These are phyloP conservation scores for Hedya salicella DNA, from an alignment of 2,888 invertebrate genomes.

Conservation along the genomic window DNA sequence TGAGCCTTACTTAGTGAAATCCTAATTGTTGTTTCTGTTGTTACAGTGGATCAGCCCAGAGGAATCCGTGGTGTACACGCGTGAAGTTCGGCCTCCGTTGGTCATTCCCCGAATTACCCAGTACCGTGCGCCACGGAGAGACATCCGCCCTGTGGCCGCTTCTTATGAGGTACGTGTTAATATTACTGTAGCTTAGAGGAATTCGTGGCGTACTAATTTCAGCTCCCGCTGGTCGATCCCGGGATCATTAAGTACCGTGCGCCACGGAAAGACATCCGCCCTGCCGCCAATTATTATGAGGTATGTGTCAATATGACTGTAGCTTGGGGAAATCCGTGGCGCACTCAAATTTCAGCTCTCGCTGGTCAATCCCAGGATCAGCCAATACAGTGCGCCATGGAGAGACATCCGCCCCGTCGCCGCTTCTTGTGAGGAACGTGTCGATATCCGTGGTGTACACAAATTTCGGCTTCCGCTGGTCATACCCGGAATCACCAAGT, in stretches of 20 bases:
- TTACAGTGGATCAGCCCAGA: conserved; percentile 82
- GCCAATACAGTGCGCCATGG: conserved; percentile 72
- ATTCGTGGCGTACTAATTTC: conserved; percentile 76
- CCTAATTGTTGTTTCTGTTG: conserved; percentile 48
- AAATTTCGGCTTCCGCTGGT: conserved; percentile 77
- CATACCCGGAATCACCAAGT: conserved; percentile 79
- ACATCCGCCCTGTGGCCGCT: conserved; percentile 54
- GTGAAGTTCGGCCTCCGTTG: conserved; percentile 77
- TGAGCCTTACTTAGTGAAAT: no score
- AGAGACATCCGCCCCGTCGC: conserved; percentile 57
- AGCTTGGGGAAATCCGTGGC: conserved; percentile 79
- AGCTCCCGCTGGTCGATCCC: conserved; percentile 79
- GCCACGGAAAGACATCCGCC: conserved; percentile 60
- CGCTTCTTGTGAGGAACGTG: conserved; percentile 59
- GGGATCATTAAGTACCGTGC: conserved; percentile 76
- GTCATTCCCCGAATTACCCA: conserved; percentile 80
- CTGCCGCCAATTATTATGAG: conserved; percentile 54
- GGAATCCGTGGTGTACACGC: conserved; percentile 76
- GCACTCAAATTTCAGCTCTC: conserved; percentile 79
- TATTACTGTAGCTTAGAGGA: conserved; percentile 75
- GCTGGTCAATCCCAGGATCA: conserved; percentile 78
- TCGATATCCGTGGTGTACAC: conserved; percentile 69
- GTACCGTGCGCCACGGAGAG: conserved; percentile 68
- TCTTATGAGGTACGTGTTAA: conserved; percentile 58
- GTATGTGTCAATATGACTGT: conserved; percentile 61